Conservation (phyloP, 2,113 vertebrate species). For the Chloroceryle aenea region DNA sequence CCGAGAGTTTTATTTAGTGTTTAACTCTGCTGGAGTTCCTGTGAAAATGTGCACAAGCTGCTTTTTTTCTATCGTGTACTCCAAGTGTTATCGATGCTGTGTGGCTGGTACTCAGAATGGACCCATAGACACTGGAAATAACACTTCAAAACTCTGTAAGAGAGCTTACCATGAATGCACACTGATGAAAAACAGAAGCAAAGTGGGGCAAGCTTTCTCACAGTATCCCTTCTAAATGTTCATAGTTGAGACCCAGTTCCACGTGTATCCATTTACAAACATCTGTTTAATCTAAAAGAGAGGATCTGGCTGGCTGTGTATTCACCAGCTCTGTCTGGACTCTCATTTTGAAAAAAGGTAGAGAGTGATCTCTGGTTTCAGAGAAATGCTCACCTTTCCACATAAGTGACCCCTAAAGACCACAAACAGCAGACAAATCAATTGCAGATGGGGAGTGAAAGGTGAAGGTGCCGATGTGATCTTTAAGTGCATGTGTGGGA, state of each 20-base stretch:
- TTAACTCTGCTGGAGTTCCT: background rate
- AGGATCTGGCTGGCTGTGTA: background rate
- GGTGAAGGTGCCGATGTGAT: background rate
- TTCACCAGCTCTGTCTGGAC: background rate
- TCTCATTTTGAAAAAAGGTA: background rate
- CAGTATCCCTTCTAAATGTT: background rate
- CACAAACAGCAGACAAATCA: background rate
- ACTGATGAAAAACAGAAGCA: background rate
- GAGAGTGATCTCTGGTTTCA: background rate
- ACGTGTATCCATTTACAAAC: background rate
- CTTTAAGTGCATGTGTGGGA: background rate
- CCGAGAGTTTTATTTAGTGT: background rate
- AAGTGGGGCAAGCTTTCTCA: fast-evolving
- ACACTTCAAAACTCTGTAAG: background rate
- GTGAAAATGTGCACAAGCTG: background rate
- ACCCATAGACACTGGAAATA: background rate
- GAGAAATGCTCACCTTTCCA: background rate
- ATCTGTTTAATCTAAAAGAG: background rate
- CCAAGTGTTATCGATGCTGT: background rate
- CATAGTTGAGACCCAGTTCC: background rate
- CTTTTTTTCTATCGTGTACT: background rate
- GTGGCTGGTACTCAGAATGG: background rate
- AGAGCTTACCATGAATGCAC: background rate
- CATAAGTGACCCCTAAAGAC: background rate
- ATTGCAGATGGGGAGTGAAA: background rate